Evolutionary conservation across 2,113 vertebrate genomes (phyloP).

Genomic region (Elanoides forficatus): DNA sequence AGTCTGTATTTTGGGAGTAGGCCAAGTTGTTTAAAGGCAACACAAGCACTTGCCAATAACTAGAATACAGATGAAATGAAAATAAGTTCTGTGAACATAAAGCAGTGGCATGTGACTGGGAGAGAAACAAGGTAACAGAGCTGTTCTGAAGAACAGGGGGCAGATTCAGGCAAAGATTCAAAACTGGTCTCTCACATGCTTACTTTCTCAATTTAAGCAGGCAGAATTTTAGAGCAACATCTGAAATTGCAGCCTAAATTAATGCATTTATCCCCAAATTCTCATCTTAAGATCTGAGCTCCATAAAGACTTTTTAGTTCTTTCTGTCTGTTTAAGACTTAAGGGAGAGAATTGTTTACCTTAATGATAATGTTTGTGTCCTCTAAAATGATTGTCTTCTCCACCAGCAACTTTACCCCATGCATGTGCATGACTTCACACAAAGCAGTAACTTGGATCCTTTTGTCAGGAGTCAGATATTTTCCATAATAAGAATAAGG

Average conservation of each 20-base stretch:
- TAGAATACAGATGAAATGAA: not conserved
- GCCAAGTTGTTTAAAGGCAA: not conserved
- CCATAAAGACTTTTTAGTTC: not conserved
- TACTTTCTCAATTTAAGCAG: not conserved
- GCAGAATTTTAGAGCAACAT: not conserved
- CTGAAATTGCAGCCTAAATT: not conserved
- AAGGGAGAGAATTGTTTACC: slow-evolving; percentile 45
- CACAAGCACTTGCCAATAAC: not conserved
- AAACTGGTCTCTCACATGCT: not conserved
- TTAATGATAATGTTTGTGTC: slow-evolving; percentile 71
- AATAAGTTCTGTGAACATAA: not conserved
- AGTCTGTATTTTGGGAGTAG: not conserved
- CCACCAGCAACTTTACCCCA: slow-evolving; percentile 73
- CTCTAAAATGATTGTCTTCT: slow-evolving; percentile 78
- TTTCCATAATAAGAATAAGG: slow-evolving; percentile 76
- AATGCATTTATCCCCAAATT: not conserved
- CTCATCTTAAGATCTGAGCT: not conserved
- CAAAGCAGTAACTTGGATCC: slow-evolving; percentile 80
- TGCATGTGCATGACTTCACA: slow-evolving; percentile 57
- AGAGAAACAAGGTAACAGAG: not conserved
- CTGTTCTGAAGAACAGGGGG: not conserved
- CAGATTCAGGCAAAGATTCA: not conserved
- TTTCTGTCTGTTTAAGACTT: not conserved
- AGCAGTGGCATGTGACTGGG: not conserved
- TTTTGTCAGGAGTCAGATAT: slow-evolving; percentile 75